Base-by-base conservation (phyloP, 2,888 invertebrate species). In the Schizotus pectinicornis region DNA sequence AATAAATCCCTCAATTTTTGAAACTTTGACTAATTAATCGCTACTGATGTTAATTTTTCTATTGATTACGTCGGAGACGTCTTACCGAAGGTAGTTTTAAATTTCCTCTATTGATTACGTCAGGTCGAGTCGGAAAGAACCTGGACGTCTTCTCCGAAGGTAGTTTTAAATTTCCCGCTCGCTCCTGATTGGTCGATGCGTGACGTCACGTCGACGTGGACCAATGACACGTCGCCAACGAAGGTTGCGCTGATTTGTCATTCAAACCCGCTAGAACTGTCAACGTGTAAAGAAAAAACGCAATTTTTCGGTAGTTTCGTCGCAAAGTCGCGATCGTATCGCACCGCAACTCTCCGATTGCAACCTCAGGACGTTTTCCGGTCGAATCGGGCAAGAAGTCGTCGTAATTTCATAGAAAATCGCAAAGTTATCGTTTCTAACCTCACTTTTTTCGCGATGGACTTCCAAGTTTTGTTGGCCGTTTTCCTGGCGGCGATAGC, bases 191-290 rank as follows among this genome's bases (percentile, higher is more conserved):
- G 22, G 22, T 45, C 8, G 36, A 7, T 9, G 5, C 8, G 11
- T 49, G 56, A 45, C 46, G 58, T 42, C 42, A 47, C 8, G 13
- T 34, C 13, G 32, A 71, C 75, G 75, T 74, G 75, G 68, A 65
- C 75, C 74, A 75, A 75, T 73, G 64, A 62, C 14, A 47, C n/a
- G 33, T 46, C 73, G 73, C 73, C 74, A 74, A 67, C 73, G 57
- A 66, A 54, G 52, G 59, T 59, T 47, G 47, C 55, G 45, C 53
- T 42, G 55, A 51, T 51, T 53, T 56, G 51, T 54, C 48, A 46
- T 37, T 32, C 47, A 54, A 22, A 14, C 30, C 11, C 5, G n/a
- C 13, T 47, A 41, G 13, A 14, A 11, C 33, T 61, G 67, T 67
- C 67, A 69, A 68, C 66, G 67, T 69, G 68, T 50, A 34, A 54